phyloP scores from a whole-genome alignment of 1,140 invertebrate genomes.

The Acromyrmex heyeri region DNA sequence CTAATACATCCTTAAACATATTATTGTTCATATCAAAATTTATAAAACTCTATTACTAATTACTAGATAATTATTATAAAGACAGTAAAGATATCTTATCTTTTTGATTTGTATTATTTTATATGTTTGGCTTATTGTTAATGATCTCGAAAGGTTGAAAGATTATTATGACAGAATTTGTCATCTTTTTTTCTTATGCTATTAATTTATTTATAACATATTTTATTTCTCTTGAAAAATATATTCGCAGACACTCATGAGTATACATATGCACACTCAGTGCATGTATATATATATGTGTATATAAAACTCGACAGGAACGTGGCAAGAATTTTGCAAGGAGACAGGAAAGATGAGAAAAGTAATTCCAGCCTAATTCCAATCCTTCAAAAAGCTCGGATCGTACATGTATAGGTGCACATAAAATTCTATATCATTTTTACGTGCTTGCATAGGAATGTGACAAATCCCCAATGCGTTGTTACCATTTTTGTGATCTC shows the following conservation, averaged over 20 bases:
- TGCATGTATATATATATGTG: neutral
- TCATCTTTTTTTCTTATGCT: neutral
- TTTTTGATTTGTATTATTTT: neutral
- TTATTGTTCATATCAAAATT: neutral
- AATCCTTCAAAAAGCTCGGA: conserved; percentile 32
- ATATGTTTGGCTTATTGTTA: neutral
- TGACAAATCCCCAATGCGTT: conserved; percentile 45
- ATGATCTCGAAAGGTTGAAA: neutral
- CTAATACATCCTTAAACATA: too few relatives aligned
- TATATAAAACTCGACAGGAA: neutral
- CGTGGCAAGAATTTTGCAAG: conserved; percentile 27
- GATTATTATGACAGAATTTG: conserved; percentile 1
- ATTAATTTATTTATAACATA: neutral
- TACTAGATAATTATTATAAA: neutral
- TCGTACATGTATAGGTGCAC: neutral
- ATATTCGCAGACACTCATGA: neutral
- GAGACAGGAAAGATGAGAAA: neutral
- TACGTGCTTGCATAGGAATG: conserved; percentile 48
- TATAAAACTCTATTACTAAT: neutral
- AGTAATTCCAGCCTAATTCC: conserved; percentile 30
- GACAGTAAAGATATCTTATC: neutral
- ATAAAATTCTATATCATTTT: conserved; percentile 51
- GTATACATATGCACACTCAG: too few relatives aligned
- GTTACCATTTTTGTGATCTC: conserved; percentile 60
- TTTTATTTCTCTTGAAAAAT: conserved; percentile 15